Conservation (phyloP, 2,888 invertebrate species). For the Hyposoter didymator region DNA sequence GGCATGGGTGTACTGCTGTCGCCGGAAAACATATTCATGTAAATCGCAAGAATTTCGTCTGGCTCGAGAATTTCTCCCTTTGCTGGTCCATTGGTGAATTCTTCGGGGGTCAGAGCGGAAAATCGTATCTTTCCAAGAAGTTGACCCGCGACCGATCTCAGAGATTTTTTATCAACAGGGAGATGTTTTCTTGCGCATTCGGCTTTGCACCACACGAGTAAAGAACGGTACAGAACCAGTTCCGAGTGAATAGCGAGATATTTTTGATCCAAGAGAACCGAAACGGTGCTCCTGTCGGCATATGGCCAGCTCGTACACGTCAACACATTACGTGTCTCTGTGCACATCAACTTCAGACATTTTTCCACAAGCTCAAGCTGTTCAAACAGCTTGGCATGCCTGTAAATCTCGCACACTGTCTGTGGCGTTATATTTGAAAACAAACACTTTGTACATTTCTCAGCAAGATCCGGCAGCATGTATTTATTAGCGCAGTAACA, state of each 20-base stretch:
- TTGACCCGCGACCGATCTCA: slow-evolving; percentile 84
- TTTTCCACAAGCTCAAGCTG: slow-evolving; percentile 92
- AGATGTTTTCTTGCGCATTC: slow-evolving; percentile 86
- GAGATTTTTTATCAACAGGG: slow-evolving; percentile 74
- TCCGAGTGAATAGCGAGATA: slow-evolving; percentile 91
- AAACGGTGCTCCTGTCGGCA: slow-evolving; percentile 90
- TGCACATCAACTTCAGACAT: slow-evolving; percentile 92
- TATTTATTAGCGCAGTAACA: slow-evolving; percentile 96
- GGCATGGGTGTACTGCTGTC: slow-evolving; percentile 90
- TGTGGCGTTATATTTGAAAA: slow-evolving; percentile 92
- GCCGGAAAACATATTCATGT: slow-evolving; percentile 92
- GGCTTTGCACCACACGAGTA: slow-evolving; percentile 88
- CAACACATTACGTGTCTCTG: slow-evolving; percentile 91
- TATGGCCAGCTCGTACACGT: slow-evolving; percentile 92
- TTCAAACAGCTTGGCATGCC: slow-evolving; percentile 94
- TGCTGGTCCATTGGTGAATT: slow-evolving; percentile 93
- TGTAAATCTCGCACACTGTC: slow-evolving; percentile 93
- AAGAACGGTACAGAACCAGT: slow-evolving; percentile 90
- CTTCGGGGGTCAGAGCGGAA: slow-evolving; percentile 91
- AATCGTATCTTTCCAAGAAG: slow-evolving; percentile 92
- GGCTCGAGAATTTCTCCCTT: slow-evolving; percentile 90
- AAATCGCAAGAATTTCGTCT: slow-evolving; percentile 91
- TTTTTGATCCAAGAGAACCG: slow-evolving; percentile 91
- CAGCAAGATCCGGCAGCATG: slow-evolving; percentile 93
- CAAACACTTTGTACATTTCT: slow-evolving; percentile 93